Conservation (phyloP, 2,113 vertebrate genomes). For the Promerops cafer region DNA sequence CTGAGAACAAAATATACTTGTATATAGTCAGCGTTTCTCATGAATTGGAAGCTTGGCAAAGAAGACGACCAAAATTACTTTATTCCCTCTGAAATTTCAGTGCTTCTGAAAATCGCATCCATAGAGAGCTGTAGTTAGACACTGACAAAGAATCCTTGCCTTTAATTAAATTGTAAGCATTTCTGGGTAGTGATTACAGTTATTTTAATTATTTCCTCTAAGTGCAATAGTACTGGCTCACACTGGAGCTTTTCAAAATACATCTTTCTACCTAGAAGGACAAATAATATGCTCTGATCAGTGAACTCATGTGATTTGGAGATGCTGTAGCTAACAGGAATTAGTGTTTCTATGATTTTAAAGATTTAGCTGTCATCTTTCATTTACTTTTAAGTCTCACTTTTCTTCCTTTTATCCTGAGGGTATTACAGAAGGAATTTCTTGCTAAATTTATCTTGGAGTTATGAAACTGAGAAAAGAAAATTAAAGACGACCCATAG, state of each 20-base stretch:
- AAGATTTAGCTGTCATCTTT: conserved; percentile 36
- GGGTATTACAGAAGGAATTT: conserved; percentile 3
- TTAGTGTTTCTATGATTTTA: conserved; percentile 11
- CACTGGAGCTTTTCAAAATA: not conserved
- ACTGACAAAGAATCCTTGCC: conserved; percentile 12
- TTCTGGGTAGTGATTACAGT: conserved; percentile 35
- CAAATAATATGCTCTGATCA: not conserved
- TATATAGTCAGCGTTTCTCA: not conserved
- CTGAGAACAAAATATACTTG: not conserved
- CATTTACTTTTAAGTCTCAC: conserved; percentile 31
- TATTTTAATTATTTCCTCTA: conserved; percentile 38
- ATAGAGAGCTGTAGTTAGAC: conserved; percentile 5
- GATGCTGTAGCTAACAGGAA: conserved; percentile 21
- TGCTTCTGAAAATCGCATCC: conserved; percentile 9
- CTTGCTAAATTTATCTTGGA: conserved; percentile 41
- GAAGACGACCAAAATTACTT: not conserved
- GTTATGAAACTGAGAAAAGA: conserved; percentile 8
- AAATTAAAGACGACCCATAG: not conserved
- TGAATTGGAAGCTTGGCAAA: not conserved
- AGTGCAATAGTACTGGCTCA: not conserved
- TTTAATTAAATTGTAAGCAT: conserved; percentile 59
- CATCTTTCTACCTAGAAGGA: not conserved
- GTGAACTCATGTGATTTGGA: not conserved
- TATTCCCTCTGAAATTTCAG: conserved; percentile 37
- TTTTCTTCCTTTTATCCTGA: conserved; percentile 13